Conservation (phyloP, 2,113 vertebrate genomes). For the Tauraco erythrolophus region DNA sequence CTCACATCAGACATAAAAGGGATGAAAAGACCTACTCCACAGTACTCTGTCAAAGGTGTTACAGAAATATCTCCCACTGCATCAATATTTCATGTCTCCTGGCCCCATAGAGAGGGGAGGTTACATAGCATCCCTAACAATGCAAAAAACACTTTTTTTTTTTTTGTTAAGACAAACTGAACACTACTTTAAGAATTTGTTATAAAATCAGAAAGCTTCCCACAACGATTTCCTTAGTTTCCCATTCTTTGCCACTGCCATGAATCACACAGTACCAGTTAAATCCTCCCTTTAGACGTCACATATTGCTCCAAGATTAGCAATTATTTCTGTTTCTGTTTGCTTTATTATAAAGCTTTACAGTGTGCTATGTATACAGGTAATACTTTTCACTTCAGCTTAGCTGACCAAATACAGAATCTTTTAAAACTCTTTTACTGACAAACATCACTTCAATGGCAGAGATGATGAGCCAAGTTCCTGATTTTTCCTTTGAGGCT, state of each 20-base stretch:
- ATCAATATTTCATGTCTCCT: slow-evolving; percentile 20
- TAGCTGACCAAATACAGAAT: background rate
- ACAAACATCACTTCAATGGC: background rate
- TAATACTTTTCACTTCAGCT: background rate
- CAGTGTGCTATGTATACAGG: background rate
- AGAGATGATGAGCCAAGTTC: background rate
- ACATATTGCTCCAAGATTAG: background rate
- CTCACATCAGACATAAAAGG: background rate
- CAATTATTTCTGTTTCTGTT: background rate
- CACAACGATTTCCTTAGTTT: background rate
- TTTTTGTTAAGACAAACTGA: background rate
- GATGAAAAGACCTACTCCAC: background rate
- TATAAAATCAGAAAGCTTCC: background rate
- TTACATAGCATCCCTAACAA: background rate
- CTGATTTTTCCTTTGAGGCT: background rate
- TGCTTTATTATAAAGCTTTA: background rate
- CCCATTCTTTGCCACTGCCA: background rate
- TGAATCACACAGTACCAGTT: background rate
- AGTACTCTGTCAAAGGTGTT: background rate
- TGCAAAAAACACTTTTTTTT: background rate
- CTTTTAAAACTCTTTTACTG: background rate
- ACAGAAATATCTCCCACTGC: slow-evolving; percentile 9
- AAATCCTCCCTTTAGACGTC: background rate
- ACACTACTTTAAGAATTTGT: background rate
- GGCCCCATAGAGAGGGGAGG: background rate